phyloP scores from a whole-genome alignment of 1,140 invertebrate species.

The Triops longicaudatus region DNA sequence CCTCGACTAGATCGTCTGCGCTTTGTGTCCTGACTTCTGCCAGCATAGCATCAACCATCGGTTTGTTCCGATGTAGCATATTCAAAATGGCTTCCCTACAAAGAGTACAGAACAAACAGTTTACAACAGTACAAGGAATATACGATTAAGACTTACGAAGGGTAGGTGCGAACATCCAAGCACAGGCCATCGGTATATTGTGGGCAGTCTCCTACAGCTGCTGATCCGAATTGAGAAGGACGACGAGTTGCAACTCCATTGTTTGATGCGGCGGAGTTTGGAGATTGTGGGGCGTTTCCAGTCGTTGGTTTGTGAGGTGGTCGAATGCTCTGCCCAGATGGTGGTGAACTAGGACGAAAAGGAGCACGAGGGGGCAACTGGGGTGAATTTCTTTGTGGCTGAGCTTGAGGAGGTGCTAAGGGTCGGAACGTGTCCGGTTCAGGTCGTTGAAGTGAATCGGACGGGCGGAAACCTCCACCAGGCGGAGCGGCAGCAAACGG shows the following conservation, averaged over 20 bases:
- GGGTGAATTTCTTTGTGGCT: neutral
- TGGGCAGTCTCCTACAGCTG: neutral
- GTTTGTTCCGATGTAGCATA: constrained; percentile 59
- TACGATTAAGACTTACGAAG: neutral
- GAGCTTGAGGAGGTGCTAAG: neutral
- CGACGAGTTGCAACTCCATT: neutral
- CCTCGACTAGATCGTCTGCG: constrained; percentile 43
- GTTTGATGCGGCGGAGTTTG: neutral
- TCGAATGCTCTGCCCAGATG: neutral
- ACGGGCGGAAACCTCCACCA: neutral
- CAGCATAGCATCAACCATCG: constrained; percentile 56
- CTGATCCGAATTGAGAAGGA: neutral
- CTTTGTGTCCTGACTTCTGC: constrained; percentile 51
- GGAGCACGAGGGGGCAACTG: neutral
- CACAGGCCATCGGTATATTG: neutral
- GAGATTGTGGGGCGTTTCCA: neutral
- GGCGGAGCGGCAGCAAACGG: neutral
- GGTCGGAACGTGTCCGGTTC: neutral
- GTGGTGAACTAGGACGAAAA: neutral
- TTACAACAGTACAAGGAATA: neutral
- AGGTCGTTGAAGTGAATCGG: neutral
- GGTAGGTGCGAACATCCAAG: neutral
- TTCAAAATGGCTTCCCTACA: constrained; percentile 63
- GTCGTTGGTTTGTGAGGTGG: neutral
- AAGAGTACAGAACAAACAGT: constrained; percentile 25